These are phyloP conservation scores for Poecilus cupreus DNA, from an alignment of 2,888 invertebrate species.

Conservation along the genomic window DNA sequence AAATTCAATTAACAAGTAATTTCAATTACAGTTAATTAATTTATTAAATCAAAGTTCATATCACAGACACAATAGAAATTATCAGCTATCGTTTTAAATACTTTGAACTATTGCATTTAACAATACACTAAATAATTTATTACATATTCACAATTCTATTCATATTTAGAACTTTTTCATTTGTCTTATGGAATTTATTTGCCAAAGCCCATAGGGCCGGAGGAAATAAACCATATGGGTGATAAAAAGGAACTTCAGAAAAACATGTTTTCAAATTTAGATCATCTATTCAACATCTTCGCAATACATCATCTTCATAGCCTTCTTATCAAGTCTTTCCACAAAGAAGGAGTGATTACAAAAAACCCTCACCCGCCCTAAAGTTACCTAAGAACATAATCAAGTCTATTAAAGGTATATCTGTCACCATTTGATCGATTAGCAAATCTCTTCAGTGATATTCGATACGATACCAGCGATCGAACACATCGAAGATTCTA, in stretches of 20 bases:
- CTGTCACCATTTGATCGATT: slow-evolving; percentile 20
- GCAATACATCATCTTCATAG: slow-evolving; percentile 17
- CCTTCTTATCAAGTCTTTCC: neutral
- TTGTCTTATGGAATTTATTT: too few species aligned
- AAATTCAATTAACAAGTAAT: slow-evolving; percentile 42
- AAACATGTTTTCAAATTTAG: slow-evolving; percentile 19
- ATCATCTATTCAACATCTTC: neutral
- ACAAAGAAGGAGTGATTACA: slow-evolving; percentile 5
- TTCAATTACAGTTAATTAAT: slow-evolving; percentile 38
- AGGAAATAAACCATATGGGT: too few species aligned
- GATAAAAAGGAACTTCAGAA: neutral
- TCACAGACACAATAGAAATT: neutral
- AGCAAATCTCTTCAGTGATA: neutral
- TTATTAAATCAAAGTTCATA: slow-evolving; percentile 31
- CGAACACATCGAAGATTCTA: neutral
- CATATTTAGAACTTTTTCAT: too few species aligned
- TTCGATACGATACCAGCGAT: slow-evolving; percentile 18
- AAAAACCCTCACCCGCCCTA: neutral
- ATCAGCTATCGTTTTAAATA: slow-evolving; percentile 2
- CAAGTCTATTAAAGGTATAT: slow-evolving; percentile 28
- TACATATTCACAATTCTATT: too few species aligned
- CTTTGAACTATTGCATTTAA: neutral
- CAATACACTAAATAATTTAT: neutral
- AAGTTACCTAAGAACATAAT: neutral
- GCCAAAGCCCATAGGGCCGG: too few species aligned